Evolutionary conservation across 2,797 vertebrate genomes (phyloP), one percentile per base, ranked within the genome.

Genomic region (Sciurus vulgaris): DNA sequence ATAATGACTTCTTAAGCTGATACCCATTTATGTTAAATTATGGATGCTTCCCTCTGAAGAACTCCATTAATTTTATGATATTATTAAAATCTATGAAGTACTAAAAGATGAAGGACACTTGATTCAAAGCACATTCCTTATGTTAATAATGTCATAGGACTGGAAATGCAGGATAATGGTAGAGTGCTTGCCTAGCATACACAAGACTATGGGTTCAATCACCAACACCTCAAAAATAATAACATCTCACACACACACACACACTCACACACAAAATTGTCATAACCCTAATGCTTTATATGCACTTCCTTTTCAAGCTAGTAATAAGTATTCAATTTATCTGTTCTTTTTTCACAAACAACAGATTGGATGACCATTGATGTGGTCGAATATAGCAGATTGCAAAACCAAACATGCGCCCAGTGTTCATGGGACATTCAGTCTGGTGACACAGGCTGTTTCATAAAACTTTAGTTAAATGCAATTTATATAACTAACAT

Each of bases 51-150:
- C 56, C 67, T 6, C 12, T 89, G 49, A 13, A 51, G 2, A 47
- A 35, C 17, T 12, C n/a, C 41, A 78, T 18, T 14, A 28, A 7
- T 89, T 84, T 51, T 51, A 78, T 22, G 28, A 70, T 38, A 77
- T 41, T 56, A 92, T 30, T 88, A 61, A 93, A 49, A n/a, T 91
- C 14, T 92, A n/a, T 6, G 51, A 77, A 88, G 69, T 70, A 26
- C 22, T 41, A 70, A 61, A 81, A 49, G 49, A 92, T 47, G 12
- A 56, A 56, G 54, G 1, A 65, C 35, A 79, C 44, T 5, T 56
- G 35, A 65, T 44, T 38, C 70, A 77, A 92, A 83, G 33, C 22
- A 24, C 2, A 35, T 70, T 47, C 54, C 35, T 5, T 74, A 61
- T 51, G 20, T 56, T 6, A 22, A 56, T 22, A 56, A 22, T 56